Conservation (phyloP, 2,113 vertebrate genomes). For the Charina bottae region DNA sequence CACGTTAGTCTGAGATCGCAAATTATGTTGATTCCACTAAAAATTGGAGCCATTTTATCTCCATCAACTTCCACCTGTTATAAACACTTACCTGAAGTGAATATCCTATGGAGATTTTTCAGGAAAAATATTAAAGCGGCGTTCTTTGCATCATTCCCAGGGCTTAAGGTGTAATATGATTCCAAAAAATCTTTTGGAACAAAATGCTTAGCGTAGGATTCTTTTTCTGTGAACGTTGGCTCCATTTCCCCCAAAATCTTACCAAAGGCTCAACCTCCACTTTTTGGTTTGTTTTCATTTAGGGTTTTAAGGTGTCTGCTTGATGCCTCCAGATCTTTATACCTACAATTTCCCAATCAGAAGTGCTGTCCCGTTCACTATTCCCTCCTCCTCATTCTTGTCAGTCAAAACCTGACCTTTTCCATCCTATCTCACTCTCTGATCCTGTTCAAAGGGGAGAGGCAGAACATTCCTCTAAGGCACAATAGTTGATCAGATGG, state of each 20-base stretch:
- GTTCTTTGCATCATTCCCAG: slow-evolving; percentile 49
- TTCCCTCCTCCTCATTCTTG: too few species aligned
- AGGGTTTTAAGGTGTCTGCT: not conserved
- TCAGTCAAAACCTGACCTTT: too few species aligned
- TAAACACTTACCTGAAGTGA: slow-evolving; percentile 64
- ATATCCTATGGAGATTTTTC: slow-evolving; percentile 65
- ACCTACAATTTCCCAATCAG: not conserved
- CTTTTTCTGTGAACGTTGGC: slow-evolving; percentile 64
- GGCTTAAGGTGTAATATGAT: slow-evolving; percentile 61
- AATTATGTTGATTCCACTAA: not conserved
- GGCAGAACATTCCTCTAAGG: not conserved
- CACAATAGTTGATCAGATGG: not conserved
- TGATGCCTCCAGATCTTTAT: not conserved
- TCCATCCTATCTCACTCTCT: not conserved
- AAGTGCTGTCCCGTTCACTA: not conserved
- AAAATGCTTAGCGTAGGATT: slow-evolving; percentile 66
- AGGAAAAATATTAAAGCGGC: slow-evolving; percentile 51
- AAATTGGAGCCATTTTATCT: too few species aligned
- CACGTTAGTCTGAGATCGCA: not conserved
- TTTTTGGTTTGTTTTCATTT: not conserved
- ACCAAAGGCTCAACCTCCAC: not conserved
- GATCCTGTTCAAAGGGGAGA: not conserved
- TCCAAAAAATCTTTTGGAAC: slow-evolving; percentile 64
- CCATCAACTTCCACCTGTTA: not conserved
- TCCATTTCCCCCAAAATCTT: slow-evolving; percentile 39